Conservation (phyloP, 2,113 vertebrate species). For the Lepidothrix coronata region DNA sequence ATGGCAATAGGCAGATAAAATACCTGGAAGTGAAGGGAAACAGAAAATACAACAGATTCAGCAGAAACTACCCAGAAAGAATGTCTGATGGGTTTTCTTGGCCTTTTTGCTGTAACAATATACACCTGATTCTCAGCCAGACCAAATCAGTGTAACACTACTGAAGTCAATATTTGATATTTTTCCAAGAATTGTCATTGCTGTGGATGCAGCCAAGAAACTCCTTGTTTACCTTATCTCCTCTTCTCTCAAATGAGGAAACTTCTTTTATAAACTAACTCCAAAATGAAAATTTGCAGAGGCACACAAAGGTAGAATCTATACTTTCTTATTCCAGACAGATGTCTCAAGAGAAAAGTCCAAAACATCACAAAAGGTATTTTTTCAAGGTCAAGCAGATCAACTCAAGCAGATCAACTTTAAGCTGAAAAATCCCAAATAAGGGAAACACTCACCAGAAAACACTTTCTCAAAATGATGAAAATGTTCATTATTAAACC, state of each 20-base stretch:
- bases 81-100: neutral
- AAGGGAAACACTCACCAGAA: neutral
- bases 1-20: neutral
- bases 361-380: neutral
- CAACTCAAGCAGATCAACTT: neutral
- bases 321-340: neutral
- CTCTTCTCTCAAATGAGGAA: neutral
- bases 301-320: neutral
- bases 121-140: neutral
- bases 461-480: neutral
- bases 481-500: neutral
- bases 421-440: neutral
- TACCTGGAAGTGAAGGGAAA: neutral
- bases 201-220: neutral
- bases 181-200: neutral
- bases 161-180: neutral
- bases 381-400: neutral
- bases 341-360: neutral
- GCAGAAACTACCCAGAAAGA: neutral
- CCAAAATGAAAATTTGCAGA: neutral
- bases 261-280: neutral
- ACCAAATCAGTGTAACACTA: neutral
- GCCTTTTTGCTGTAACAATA: neutral
- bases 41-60: neutral
- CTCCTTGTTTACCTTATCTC: neutral